These are phyloP conservation scores for Hippocampus barbouri DNA, from an alignment of 2,113 vertebrate genomes.

Conservation along the genomic window DNA sequence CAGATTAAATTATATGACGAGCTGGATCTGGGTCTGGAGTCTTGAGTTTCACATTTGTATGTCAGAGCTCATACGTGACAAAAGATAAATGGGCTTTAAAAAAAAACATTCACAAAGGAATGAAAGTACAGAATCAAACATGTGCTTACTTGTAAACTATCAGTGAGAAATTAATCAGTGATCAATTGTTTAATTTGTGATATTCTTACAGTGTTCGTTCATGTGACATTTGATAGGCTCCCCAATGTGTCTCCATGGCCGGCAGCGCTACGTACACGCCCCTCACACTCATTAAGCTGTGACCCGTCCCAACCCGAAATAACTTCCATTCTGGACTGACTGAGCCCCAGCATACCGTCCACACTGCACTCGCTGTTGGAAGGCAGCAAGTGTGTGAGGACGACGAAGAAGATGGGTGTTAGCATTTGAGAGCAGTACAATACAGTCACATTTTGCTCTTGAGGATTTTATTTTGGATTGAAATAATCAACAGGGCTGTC, in stretches of 20 bases:
- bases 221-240: constrained; percentile 35
- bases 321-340: constrained; percentile 52
- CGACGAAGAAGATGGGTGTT: constrained; percentile 12
- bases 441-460: neutral
- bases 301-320: constrained; percentile 67
- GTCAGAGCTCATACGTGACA: too few relatives aligned
- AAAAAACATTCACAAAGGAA: neutral
- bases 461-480: neutral
- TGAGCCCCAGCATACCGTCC: constrained; percentile 18
- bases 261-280: constrained; percentile 38
- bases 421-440: constrained; percentile 11
- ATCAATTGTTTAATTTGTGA: neutral
- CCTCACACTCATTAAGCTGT: constrained; percentile 22
- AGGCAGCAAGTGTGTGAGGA: constrained; percentile 37
- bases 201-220: neutral
- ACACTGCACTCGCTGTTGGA: constrained; percentile 5
- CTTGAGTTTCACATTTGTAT: too few relatives aligned
- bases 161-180: neutral
- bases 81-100: too few relatives aligned
- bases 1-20: too few relatives aligned
- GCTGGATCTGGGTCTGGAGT: too few relatives aligned
- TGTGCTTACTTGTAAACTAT: neutral
- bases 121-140: neutral
- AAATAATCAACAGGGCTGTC: neutral
- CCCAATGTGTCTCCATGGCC: constrained; percentile 33